Evolutionary conservation across 2,888 invertebrate species (phyloP).

Genomic region (Craniophora ligustri): DNA sequence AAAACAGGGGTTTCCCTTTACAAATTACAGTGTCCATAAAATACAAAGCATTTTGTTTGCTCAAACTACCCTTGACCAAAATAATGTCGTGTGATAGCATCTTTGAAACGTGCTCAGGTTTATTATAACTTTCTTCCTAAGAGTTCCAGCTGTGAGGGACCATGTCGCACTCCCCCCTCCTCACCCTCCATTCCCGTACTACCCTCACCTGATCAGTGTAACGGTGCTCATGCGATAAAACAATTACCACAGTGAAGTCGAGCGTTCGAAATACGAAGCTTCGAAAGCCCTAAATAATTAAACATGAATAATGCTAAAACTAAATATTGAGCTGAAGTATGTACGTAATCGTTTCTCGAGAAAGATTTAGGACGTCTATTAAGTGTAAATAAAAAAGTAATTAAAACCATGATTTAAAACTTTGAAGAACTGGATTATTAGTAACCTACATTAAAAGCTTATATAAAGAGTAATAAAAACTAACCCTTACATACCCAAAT

Average conservation of each 20-base stretch:
- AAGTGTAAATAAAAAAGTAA: conserved; percentile 13
- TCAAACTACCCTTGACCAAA: conserved; percentile 84
- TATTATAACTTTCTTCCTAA: conserved; percentile 80
- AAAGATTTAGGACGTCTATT: conserved; percentile 15
- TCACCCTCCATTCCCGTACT: conserved; percentile 17
- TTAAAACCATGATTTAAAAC: conserved; percentile 28
- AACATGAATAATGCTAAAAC: conserved; percentile 53
- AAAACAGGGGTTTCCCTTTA: conserved; percentile 60
- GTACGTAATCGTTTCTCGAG: conserved; percentile 1
- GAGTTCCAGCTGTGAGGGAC: conserved; percentile 73
- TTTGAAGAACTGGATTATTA: conserved; percentile 22
- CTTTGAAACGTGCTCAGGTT: conserved; percentile 78
- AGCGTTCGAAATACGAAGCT: conserved; percentile 72
- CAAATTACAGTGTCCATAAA: conserved; percentile 69
- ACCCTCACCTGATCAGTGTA: conserved; percentile 68
- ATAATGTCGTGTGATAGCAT: conserved; percentile 82
- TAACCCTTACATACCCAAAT: conserved; percentile 30
- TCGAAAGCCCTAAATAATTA: conserved; percentile 64
- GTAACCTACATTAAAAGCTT: conserved; percentile 16
- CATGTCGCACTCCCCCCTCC: conserved; percentile 53
- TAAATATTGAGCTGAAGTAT: conserved; percentile 14
- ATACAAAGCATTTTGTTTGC: conserved; percentile 70
- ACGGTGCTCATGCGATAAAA: conserved; percentile 86
- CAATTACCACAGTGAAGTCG: conserved; percentile 84
- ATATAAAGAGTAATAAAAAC: conserved; percentile 30